A percentile compares a stretch with the other conserved stretches of the same genome.
Conservation (phyloP, 2,113 vertebrate genomes). For the Petrocephalus microphthalmus region DNA sequence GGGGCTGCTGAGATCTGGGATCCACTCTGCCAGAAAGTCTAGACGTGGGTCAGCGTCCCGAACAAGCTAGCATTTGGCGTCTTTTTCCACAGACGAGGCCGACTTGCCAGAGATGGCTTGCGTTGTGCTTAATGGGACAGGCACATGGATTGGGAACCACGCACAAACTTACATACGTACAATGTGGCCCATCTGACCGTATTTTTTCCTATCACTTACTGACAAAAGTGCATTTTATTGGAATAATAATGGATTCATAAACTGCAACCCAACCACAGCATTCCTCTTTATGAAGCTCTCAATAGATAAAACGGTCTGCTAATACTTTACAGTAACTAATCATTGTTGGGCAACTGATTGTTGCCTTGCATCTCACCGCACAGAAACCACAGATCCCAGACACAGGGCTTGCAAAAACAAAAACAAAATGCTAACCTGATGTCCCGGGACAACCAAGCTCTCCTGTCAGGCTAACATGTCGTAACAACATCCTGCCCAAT, state of each 20-base stretch:
- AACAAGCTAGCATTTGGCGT: neutral
- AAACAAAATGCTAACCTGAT: neutral
- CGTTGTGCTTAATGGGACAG: neutral
- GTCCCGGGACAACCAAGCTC: neutral
- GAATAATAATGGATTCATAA: neutral
- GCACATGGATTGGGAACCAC: neutral
- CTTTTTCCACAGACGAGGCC: neutral
- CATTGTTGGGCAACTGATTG: neutral
- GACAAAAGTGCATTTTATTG: neutral
- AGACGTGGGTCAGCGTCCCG: neutral
- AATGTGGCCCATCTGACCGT: neutral
- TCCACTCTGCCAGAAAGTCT: neutral
- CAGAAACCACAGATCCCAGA: neutral
- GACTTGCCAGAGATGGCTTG: neutral
- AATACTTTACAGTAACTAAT: neutral
- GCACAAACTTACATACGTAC: neutral
- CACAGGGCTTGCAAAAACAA: neutral
- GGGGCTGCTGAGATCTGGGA: neutral
- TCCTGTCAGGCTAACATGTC: neutral
- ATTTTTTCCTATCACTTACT: neutral
- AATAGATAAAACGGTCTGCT: neutral
- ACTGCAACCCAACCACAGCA: neutral
- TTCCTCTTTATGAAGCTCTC: neutral
- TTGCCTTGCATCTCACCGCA: neutral
- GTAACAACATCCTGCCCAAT: neutral